Evolutionary conservation across 1,140 invertebrate species (phyloP).

Genomic region (Ceratina australensis): DNA sequence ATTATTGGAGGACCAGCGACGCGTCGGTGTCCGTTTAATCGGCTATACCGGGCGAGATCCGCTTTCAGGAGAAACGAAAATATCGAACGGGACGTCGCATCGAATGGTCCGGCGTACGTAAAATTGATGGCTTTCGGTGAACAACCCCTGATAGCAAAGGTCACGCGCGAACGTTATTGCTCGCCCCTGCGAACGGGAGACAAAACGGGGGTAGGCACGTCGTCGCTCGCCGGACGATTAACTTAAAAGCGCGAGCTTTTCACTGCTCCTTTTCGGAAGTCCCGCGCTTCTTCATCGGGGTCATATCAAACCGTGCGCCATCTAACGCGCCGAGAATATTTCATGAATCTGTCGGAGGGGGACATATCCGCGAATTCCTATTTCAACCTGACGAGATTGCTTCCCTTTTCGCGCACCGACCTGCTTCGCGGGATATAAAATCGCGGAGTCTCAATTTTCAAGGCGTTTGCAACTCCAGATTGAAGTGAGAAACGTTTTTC

Average conservation of each 20-base stretch:
- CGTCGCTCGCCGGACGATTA: not conserved
- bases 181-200: not conserved
- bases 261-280: not conserved
- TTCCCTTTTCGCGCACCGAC: slow-evolving; percentile 15
- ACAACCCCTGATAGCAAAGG: slow-evolving; percentile 2
- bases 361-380: slow-evolving; percentile 22
- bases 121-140: slow-evolving; percentile 14
- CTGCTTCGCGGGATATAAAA: slow-evolving; percentile 25
- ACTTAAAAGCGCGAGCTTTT: not conserved
- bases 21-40: slow-evolving; percentile 25
- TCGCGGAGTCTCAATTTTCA: not conserved
- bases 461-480: not conserved
- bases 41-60: slow-evolving; percentile 17
- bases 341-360: slow-evolving; percentile 5
- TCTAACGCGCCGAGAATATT: slow-evolving; percentile 25
- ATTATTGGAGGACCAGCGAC: slow-evolving; percentile 26
- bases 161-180: not conserved
- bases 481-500: not conserved
- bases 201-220: not conserved
- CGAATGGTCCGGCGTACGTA: not conserved
- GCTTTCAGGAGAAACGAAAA: slow-evolving; percentile 35
- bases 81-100: not conserved
- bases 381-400: slow-evolving; percentile 34
- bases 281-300: not conserved
- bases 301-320: not conserved